A percentile compares a stretch with the other conserved stretches of the same genome.
phyloP scores from a whole-genome alignment of 2,113 vertebrate species.

The Hippoglossus stenolepis region DNA sequence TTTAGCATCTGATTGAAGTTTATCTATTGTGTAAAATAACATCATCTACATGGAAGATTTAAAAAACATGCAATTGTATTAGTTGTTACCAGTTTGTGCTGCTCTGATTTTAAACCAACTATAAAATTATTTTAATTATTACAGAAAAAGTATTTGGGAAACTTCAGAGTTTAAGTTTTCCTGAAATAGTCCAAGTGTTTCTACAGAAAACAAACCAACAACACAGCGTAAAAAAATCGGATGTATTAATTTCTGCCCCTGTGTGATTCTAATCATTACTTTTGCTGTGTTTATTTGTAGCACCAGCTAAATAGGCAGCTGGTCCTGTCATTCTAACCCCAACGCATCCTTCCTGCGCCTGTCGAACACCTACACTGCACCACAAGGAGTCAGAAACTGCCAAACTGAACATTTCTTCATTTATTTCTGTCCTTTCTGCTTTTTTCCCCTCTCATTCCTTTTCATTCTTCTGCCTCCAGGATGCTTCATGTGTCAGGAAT shows the following conservation, averaged over 20 bases:
- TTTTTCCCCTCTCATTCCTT: neutral
- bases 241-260: slow-evolving; percentile 9
- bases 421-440: slow-evolving; percentile 8
- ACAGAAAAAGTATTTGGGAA: neutral
- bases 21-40: no score
- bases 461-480: neutral
- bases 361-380: slow-evolving; percentile 18
- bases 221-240: neutral
- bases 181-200: slow-evolving; percentile 1
- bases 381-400: slow-evolving; percentile 6
- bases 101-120: no score
- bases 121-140: no score
- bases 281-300: slow-evolving; percentile 33
- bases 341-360: slow-evolving; percentile 6
- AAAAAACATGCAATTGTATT: no score
- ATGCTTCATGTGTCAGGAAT: slow-evolving; percentile 33
- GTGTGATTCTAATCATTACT: slow-evolving; percentile 12
- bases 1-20: neutral
- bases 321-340: slow-evolving; percentile 40
- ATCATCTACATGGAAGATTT: no score
- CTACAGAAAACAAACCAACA: slow-evolving; percentile 6
- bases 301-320: slow-evolving; percentile 17
- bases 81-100: no score
- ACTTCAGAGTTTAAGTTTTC: neutral
- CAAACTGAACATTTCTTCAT: neutral